A percentile compares a stretch with the other conserved stretches of the same genome.
Evolutionary conservation across 2,113 vertebrate species (phyloP).

Genomic region (Ochotona princeps): DNA sequence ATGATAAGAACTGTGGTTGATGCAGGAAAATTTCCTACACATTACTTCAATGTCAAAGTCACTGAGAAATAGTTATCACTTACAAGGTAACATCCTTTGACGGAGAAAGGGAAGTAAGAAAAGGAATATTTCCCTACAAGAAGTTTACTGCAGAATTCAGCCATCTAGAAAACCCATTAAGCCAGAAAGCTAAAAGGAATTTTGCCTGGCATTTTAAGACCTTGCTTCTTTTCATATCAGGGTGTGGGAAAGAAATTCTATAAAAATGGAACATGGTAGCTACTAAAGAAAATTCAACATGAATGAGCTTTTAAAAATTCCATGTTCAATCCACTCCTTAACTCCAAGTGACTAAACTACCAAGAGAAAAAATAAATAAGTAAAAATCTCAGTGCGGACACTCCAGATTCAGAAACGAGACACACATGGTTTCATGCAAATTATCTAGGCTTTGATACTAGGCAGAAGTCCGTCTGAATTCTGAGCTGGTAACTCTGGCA

Average conservation of each 20-base stretch:
- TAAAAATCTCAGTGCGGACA: constrained; percentile 52
- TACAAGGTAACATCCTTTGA: constrained; percentile 16
- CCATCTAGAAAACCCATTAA: constrained; percentile 39
- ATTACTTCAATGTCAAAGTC: neutral
- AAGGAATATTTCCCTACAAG: constrained; percentile 49
- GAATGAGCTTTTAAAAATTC: constrained; percentile 49
- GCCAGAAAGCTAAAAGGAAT: constrained; percentile 26
- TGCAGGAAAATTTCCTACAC: neutral
- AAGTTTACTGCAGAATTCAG: constrained; percentile 34
- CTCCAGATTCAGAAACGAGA: constrained; percentile 63
- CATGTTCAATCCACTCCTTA: neutral
- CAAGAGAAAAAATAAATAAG: constrained; percentile 71
- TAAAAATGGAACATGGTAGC: neutral
- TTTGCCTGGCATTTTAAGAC: constrained; percentile 1
- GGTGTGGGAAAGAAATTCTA: constrained; percentile 26
- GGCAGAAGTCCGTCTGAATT: constrained; percentile 17
- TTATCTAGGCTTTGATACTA: constrained; percentile 60
- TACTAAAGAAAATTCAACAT: constrained; percentile 10
- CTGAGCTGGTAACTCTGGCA: constrained; percentile 18
- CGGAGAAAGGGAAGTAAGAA: constrained; percentile 48
- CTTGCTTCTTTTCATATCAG: constrained; percentile 46
- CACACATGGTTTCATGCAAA: constrained; percentile 54
- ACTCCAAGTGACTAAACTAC: constrained; percentile 16
- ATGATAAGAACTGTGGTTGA: neutral
- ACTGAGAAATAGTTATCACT: constrained; percentile 23